Evolutionary conservation across 2,888 invertebrate species (phyloP).

Genomic region (Clistopyga incitator): DNA sequence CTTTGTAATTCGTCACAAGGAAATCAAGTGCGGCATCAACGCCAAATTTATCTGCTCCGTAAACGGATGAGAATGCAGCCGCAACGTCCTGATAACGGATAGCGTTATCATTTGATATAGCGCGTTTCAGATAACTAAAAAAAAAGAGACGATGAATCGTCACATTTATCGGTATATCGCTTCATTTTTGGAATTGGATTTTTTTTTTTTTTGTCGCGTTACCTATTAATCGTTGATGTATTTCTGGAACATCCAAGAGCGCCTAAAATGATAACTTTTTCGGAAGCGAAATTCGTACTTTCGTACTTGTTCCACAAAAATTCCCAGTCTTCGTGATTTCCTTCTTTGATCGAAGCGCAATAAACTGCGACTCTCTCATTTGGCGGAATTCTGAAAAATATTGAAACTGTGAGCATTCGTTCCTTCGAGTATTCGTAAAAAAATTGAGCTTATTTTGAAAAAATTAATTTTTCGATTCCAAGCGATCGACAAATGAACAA

Average conservation of each 20-base stretch:
- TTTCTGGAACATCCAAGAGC: slow-evolving; percentile 85
- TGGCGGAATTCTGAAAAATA: slow-evolving; percentile 85
- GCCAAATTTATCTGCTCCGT: slow-evolving; percentile 75
- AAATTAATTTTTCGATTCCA: background rate
- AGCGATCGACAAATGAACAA: no score
- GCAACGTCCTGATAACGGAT: slow-evolving; percentile 82
- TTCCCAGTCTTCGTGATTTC: slow-evolving; percentile 87
- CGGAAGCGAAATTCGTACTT: slow-evolving; percentile 86
- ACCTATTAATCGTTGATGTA: slow-evolving; percentile 77
- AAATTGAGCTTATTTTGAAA: background rate
- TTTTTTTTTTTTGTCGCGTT: slow-evolving; percentile 6
- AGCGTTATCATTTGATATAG: slow-evolving; percentile 57
- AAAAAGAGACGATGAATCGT: slow-evolving; percentile 1
- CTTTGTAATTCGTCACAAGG: slow-evolving; percentile 67
- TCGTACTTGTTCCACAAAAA: slow-evolving; percentile 88
- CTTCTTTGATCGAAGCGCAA: slow-evolving; percentile 90
- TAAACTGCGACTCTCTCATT: slow-evolving; percentile 90
- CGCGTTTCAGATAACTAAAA: slow-evolving; percentile 68
- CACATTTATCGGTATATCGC: background rate
- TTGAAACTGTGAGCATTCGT: background rate
- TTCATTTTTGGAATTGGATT: background rate
- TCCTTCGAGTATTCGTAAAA: background rate
- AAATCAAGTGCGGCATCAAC: slow-evolving; percentile 71
- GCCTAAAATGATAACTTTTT: slow-evolving; percentile 84
- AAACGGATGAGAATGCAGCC: slow-evolving; percentile 80